Base-by-base conservation (phyloP, 2,113 vertebrate species). In the Serilophus lunatus region DNA sequence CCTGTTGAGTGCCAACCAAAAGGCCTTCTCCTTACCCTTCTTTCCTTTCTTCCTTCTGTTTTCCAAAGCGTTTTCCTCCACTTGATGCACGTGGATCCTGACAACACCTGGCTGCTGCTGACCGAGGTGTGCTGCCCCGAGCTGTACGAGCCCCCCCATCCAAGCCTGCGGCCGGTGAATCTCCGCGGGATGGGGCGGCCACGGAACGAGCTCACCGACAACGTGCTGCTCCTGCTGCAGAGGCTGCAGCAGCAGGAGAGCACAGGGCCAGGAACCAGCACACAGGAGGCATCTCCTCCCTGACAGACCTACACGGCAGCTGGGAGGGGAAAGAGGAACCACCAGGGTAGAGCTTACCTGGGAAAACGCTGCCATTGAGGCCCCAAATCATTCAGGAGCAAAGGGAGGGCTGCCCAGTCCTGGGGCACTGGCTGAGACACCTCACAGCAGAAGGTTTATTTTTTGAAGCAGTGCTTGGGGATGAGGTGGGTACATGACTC, bases 101-200 rank as follows among this genome's bases (percentile, higher is more conserved):
- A 99, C 86, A 69, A 96, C 35, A 96, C 98, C 68, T 99, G 99
- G 99, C 98, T 99, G 14, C 95, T 98, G 13, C 98, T 99, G 82
- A 98, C 90, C 0, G 98, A 98, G 88, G 88, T 98, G 31, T 98
- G 98, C 93, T 99, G 98, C 91, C 98, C 98, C 0, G 63, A 42
- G 16, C 33, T 8, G 10, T 97, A 97, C 38, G 13, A 85, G 16
- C 98, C 98, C 0, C 98, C 98, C 3, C 98, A 99, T 69, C 33
- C 74, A 7, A 98, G 98, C 96, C 98, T 99, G 53, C 96, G 1
- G 15, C 97, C 98, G 0, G 83, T 99, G 40, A 80, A 4, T 50
- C 97, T 99, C 13, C 11, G 12, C 1, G 98, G 98, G 61, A 90
- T 93, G 93, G 70, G 92, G 6, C 91, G 47, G 24, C 97, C 92